These are phyloP conservation scores for Hyphantria cunea DNA, from an alignment of 1,140 invertebrate species.

Conservation along the genomic window DNA sequence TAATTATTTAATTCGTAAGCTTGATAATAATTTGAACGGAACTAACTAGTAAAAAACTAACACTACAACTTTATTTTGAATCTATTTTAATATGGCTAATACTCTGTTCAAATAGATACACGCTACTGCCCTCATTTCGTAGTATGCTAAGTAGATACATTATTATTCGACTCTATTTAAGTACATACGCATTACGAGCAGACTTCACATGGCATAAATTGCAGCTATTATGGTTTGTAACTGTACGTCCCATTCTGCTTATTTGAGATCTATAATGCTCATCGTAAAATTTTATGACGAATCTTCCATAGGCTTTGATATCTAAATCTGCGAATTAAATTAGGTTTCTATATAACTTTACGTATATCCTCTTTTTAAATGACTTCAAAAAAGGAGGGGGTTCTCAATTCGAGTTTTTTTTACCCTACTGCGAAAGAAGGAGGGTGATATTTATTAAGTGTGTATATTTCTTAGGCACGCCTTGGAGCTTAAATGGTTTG, in stretches of 20 bases:
- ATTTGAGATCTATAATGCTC: conserved; percentile 46
- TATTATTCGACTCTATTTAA: conserved; percentile 22
- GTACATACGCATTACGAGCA: conserved; percentile 9
- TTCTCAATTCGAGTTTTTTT: no score
- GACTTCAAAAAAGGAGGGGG: no score
- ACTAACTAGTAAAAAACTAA: no score
- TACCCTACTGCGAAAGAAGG: no score
- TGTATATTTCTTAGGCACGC: no score
- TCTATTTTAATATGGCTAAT: conserved; percentile 5
- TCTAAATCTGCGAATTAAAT: conserved; percentile 29
- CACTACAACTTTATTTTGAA: no score
- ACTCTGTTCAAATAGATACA: not conserved
- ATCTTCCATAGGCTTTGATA: no score
- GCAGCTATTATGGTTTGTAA: conserved; percentile 43
- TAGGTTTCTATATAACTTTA: conserved; percentile 14
- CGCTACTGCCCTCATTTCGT: conserved; percentile 11
- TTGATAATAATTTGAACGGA: no score
- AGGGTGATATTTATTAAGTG: no score
- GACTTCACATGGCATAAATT: conserved; percentile 10
- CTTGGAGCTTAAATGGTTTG: no score
- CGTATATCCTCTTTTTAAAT: not conserved
- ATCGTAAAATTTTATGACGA: conserved; percentile 61
- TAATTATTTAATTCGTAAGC: no score
- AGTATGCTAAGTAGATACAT: conserved; percentile 16
- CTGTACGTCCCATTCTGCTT: conserved; percentile 42